Evolutionary conservation across 2,113 vertebrate genomes (phyloP), one percentile per base, ranked within the genome.

Genomic region (Sterna hirundo): DNA sequence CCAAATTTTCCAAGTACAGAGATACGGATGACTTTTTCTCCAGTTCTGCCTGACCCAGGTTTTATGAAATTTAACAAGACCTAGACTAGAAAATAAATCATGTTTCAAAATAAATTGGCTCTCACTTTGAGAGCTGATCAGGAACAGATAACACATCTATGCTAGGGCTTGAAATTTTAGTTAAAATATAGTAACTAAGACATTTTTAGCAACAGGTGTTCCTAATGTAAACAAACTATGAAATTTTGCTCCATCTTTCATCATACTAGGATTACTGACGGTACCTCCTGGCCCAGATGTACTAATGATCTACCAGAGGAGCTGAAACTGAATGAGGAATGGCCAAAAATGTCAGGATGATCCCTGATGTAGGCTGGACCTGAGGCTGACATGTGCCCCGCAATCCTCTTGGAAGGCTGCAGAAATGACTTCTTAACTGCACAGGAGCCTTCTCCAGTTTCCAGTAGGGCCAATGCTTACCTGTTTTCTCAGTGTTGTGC

Each of bases 241-340:
- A 91, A 91, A 95, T 94, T 94, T 96, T 93, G 44, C 25, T 80
- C 55, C 19, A 26, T 47, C 62, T 97, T 97, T 90, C 93, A 88
- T 88, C 93, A 95, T 44, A 47, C 70, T 38, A 51, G 44, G 74
- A 68, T 90, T 86, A 46, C 17, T 83, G 78, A 15, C 54, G 54
- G 71, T 58, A 52, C 66, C 46, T 90, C 71, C 88, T 76, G 65
- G 66, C 26, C 66, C 20, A 58, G 15, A 47, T 4, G 7, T 60
- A 34, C 49, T 83, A 90, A 95, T 62, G 78, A 81, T 69, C 61
- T 91, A 87, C 89, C 40, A 91, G 87, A 83, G 6, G 14, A 58
- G 44, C 17, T 93, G 32, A 80, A 91, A 76, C 27, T 49, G 44
- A 69, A 49, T 9, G 10, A 52, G 49, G 57, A 91, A 80, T 61